Percentiles rank a stretch among this genome's conserved stretches.
These are phyloP conservation scores for Drosophila mulleri DNA, from an alignment of 2,888 invertebrate species.

Conservation along the genomic window DNA sequence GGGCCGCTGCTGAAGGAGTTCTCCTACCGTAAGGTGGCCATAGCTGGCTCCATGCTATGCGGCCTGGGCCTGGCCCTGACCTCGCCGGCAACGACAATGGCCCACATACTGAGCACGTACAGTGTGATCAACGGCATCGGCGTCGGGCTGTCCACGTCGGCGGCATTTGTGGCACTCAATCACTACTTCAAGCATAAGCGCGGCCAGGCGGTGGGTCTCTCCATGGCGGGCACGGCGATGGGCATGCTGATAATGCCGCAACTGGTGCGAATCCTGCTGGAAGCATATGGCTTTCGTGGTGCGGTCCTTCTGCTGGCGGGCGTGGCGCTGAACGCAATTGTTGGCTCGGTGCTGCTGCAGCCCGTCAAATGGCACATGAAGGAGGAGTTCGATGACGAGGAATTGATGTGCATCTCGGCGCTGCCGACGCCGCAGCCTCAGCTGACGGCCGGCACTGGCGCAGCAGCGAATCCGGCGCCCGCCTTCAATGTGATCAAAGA, in stretches of 20 bases:
- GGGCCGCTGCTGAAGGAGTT: constrained; percentile 91
- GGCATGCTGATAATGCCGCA: constrained; percentile 93
- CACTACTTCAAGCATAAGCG: constrained; percentile 91
- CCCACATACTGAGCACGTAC: constrained; percentile 89
- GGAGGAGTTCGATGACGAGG: constrained; percentile 84
- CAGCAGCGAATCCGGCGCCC: constrained; percentile 50
- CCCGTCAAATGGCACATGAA: constrained; percentile 90
- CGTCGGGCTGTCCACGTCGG: constrained; percentile 90
- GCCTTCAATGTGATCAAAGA: constrained; percentile 90
- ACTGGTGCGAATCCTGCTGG: constrained; percentile 88
- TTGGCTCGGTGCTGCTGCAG: constrained; percentile 89
- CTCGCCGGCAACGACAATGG: constrained; percentile 89
- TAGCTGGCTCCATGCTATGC: constrained; percentile 89
- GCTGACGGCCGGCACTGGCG: constrained; percentile 24
- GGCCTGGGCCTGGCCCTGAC: constrained; percentile 89
- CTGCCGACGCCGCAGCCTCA: constrained; percentile 72
- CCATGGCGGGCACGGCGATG: constrained; percentile 92
- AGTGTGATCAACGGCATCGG: constrained; percentile 92
- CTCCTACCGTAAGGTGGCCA: constrained; percentile 90
- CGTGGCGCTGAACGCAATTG: constrained; percentile 88
- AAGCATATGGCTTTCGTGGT: constrained; percentile 88
- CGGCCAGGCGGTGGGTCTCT: constrained; percentile 92
- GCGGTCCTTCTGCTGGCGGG: constrained; percentile 89
- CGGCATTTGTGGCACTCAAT: constrained; percentile 92
- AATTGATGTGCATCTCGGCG: constrained; percentile 80